phyloP scores from a whole-genome alignment of 2,888 invertebrate genomes.

The Dione juno region DNA sequence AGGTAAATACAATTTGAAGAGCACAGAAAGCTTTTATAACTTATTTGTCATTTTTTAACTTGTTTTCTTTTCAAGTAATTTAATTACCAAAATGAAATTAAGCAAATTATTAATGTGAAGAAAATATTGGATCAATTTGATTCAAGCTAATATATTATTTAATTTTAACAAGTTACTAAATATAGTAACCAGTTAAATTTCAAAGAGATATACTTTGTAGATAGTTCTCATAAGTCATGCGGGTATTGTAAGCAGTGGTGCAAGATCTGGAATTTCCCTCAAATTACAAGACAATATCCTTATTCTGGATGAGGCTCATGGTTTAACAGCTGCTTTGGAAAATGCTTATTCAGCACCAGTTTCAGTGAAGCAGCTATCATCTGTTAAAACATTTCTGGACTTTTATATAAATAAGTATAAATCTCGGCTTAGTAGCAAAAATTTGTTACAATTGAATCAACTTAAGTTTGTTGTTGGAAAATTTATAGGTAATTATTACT shows the following conservation, averaged over 20 bases:
- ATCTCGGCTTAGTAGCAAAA: constrained; percentile 89
- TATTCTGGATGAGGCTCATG: constrained; percentile 98
- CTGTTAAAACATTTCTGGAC: constrained; percentile 86
- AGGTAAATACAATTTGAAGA: constrained; percentile 69
- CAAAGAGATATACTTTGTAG: constrained; percentile 52
- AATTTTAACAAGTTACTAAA: no score
- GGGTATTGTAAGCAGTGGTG: constrained; percentile 73
- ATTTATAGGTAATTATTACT: constrained; percentile 54
- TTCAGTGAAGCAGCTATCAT: constrained; percentile 85
- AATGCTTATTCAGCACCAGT: constrained; percentile 92
- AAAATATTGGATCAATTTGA: no score
- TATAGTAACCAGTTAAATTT: not conserved
- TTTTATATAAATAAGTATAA: constrained; percentile 90
- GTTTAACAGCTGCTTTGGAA: constrained; percentile 94
- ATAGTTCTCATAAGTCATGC: constrained; percentile 76
- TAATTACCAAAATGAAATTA: no score
- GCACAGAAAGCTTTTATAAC: no score
- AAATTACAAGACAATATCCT: constrained; percentile 88
- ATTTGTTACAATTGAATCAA: constrained; percentile 92
- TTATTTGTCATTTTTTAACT: no score
- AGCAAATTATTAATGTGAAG: no score
- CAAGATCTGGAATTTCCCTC: constrained; percentile 70
- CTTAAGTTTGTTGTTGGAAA: constrained; percentile 89
- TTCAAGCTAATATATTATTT: no score
- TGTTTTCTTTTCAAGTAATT: no score